Evolutionary conservation across 2,113 vertebrate genomes (phyloP).

Genomic region (Uria lomvia): DNA sequence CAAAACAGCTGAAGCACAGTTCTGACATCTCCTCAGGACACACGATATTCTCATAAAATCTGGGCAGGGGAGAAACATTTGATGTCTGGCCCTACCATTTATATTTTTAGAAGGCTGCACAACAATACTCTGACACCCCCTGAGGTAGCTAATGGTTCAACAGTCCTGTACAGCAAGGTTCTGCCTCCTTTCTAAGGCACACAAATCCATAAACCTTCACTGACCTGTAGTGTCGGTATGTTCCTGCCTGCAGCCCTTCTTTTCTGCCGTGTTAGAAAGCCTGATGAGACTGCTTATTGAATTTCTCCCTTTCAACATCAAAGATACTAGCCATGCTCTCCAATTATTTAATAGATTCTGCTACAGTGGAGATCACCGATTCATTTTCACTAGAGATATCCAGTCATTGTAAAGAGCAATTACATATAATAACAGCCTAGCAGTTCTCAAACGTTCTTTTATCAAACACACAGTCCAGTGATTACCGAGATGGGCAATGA

Average conservation of each 20-base stretch:
- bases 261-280: conserved; percentile 66
- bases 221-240: conserved; percentile 57
- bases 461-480: conserved; percentile 52
- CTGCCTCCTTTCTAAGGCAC: conserved; percentile 34
- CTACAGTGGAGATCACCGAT: conserved; percentile 53
- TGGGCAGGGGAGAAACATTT: conserved; percentile 23
- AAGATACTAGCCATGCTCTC: conserved; percentile 61
- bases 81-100: conserved; percentile 52
- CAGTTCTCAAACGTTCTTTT: conserved; percentile 59
- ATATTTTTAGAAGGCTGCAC: conserved; percentile 59
- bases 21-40: conserved; percentile 46
- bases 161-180: conserved; percentile 38
- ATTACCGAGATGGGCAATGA: conserved; percentile 45
- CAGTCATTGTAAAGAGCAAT: conserved; percentile 69
- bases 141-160: conserved; percentile 60
- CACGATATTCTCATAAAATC: not conserved
- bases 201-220: conserved; percentile 52
- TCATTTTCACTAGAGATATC: conserved; percentile 63
- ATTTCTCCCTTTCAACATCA: conserved; percentile 70
- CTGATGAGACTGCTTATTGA: conserved; percentile 66
- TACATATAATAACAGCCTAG: conserved; percentile 67
- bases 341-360: conserved; percentile 76
- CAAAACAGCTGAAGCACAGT: conserved; percentile 7
- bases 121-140: conserved; percentile 44
- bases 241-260: conserved; percentile 50